Conservation (phyloP, 2,113 vertebrate genomes). For the Calyptommatus sinebrachiatus region DNA sequence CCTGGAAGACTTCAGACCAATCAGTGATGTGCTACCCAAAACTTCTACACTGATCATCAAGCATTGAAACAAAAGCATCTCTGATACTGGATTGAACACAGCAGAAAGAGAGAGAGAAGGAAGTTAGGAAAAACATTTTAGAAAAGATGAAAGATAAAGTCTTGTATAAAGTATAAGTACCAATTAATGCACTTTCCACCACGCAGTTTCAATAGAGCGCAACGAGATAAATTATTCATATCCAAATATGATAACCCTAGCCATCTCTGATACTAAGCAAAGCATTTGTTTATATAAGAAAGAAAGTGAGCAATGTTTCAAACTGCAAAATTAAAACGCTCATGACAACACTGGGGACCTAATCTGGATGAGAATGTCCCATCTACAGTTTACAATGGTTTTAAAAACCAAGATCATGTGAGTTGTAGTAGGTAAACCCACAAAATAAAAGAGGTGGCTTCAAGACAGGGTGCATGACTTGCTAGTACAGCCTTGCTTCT, state of each 20-base stretch:
- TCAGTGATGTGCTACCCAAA: neutral
- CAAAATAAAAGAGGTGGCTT: no score
- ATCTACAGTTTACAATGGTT: neutral
- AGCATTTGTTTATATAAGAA: neutral
- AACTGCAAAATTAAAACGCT: neutral
- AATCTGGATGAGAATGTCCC: neutral
- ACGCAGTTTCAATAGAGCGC: no score
- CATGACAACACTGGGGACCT: neutral
- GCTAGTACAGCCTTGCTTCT: no score
- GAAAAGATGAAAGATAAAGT: slow-evolving; percentile 6
- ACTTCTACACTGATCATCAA: neutral
- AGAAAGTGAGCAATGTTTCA: no score
- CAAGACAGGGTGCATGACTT: no score
- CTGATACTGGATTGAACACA: slow-evolving; percentile 14
- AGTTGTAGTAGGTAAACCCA: neutral
- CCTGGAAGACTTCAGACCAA: neutral
- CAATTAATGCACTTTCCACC: no score
- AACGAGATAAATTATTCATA: no score
- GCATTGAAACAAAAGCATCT: slow-evolving; percentile 12
- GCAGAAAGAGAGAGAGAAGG: neutral
- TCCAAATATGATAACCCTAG: no score
- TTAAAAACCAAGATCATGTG: neutral
- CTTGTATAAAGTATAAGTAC: no score
- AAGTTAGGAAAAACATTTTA: neutral
- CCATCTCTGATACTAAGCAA: neutral